Evolutionary conservation across 2,888 invertebrate genomes (phyloP), one percentile per base, ranked within the genome.

Genomic region (Athripsodes cinereus): DNA sequence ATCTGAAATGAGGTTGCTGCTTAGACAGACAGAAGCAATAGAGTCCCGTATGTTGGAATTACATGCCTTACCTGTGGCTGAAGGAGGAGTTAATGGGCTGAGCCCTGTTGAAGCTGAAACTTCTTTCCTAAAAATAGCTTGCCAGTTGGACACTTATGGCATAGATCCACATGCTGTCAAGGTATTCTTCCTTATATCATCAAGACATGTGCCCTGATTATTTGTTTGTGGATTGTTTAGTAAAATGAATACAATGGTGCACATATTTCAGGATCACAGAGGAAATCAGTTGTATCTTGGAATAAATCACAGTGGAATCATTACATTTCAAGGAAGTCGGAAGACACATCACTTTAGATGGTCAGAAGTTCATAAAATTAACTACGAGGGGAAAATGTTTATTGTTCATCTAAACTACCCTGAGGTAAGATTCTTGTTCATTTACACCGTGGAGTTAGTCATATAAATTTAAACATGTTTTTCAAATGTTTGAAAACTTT

Each of bases 81-180:
- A 70, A 8, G 74, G 75, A 0, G 79, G 91, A 55, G 83, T 96
- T 51, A 87, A 92, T 65, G 93, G 92, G 49, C 89, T 92, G 76
- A 86, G 89, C 52, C 87, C 93, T 1, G 86, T 89, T 56, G 90
- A 92, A 67, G 90, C 94, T 0, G 96, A 97, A 76, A 85, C 87
- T 60, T 85, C 88, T 66, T 98, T 98, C 74, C 83, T 98, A 67
- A 90, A 90, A 73, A 89, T 94, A 68, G 93, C 96, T 46, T 88
- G 92, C 65, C 87, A 89, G 64, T 79, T 98, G 58, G 97, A 98
- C 73, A 96, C 97, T 0, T 98, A 97, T 70, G 98, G 97, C 22
- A 92, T 98, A 34, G 97, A 98, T 76, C 98, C 97, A 10, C 96
- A 97, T 80, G 92, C 95, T 60, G 97, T 98, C 26, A 98, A 97